Conservation (phyloP, 2,113 vertebrate species). For the Rhineura floridana region DNA sequence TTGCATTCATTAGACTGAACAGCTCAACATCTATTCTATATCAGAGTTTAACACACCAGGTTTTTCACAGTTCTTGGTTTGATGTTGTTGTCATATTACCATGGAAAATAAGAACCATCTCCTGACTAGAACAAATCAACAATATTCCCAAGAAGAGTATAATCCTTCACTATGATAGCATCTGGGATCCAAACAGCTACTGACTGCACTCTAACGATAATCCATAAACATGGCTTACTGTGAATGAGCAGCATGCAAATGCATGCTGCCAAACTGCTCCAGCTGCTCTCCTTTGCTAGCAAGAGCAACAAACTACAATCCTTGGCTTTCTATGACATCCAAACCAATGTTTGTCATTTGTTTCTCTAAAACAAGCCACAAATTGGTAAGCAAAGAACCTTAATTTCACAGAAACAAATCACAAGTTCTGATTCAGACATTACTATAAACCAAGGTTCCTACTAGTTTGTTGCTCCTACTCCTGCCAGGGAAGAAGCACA, state of each 20-base stretch:
- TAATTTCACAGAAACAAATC: neutral
- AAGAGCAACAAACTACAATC: too few relatives aligned
- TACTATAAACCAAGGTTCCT: neutral
- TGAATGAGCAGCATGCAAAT: neutral
- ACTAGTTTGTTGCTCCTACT: neutral
- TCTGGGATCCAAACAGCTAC: neutral
- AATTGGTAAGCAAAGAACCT: neutral
- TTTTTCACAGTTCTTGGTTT: neutral
- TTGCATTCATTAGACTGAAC: neutral
- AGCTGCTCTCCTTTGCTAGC: too few relatives aligned
- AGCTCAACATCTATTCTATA: neutral
- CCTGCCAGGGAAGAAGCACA: neutral
- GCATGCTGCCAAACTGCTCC: too few relatives aligned
- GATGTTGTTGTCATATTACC: neutral
- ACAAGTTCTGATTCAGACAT: neutral
- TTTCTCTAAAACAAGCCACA: neutral
- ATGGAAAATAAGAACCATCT: neutral
- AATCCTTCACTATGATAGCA: neutral
- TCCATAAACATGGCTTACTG: neutral
- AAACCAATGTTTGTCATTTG: too few relatives aligned
- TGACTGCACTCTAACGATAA: neutral
- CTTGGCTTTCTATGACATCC: too few relatives aligned
- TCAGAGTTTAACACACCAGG: neutral
- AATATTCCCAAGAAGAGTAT: neutral
- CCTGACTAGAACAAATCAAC: neutral